Conservation (phyloP, 2,888 invertebrate species). For the Rhamnusium bicolor region DNA sequence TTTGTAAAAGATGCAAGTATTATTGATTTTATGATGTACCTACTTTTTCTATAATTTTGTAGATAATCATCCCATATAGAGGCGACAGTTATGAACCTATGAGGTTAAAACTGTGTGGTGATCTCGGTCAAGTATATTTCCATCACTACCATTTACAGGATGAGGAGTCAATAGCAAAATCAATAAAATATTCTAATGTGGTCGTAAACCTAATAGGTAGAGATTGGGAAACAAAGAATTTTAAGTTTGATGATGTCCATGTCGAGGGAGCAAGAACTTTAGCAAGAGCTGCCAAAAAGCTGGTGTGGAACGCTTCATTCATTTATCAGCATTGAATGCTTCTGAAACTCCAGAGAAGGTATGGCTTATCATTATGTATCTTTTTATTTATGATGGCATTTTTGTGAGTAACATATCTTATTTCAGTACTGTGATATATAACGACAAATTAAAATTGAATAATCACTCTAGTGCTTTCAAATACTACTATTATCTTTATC, state of each 20-base stretch:
- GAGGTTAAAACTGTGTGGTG: constrained; percentile 89
- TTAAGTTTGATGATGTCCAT: constrained; percentile 88
- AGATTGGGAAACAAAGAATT: constrained; percentile 94
- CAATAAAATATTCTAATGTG: constrained; percentile 95
- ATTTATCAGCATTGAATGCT: constrained; percentile 91
- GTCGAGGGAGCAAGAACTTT: constrained; percentile 87
- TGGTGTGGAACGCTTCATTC: constrained; percentile 94
- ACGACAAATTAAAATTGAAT: no score
- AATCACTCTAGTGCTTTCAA: no score
- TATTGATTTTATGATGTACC: no score
- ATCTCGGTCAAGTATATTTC: constrained; percentile 95
- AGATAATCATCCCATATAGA: constrained; percentile 95
- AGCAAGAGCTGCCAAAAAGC: constrained; percentile 82
- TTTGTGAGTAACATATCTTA: no score
- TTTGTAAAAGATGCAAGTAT: neutral
- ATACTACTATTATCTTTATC: no score
- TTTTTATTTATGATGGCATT: no score
- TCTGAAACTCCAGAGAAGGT: constrained; percentile 79
- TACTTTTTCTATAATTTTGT: constrained; percentile 63
- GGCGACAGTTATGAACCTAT: constrained; percentile 87
- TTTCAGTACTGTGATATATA: neutral
- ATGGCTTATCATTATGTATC: no score
- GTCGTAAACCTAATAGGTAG: constrained; percentile 96
- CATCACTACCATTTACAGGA: constrained; percentile 88
- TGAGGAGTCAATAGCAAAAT: constrained; percentile 87